Conservation (phyloP, 2,797 vertebrate species). For the Cichlasoma orientale region DNA sequence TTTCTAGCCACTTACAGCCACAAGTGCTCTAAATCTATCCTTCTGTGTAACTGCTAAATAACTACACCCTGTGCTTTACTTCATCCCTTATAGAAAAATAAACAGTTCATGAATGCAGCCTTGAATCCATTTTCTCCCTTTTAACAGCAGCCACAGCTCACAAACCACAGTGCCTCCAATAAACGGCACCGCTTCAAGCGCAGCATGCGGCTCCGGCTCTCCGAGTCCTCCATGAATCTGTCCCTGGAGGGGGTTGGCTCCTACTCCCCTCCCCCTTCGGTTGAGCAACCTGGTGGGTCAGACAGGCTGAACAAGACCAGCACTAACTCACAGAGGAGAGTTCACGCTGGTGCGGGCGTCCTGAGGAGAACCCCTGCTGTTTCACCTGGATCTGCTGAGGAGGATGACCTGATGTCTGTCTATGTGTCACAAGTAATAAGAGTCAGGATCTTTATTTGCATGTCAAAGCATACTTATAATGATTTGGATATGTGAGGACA, state of each 20-base stretch:
- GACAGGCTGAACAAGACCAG: slow-evolving; percentile 62
- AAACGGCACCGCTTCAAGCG: slow-evolving; percentile 88
- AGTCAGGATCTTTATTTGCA: background rate
- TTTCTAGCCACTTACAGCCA: background rate
- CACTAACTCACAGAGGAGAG: slow-evolving; percentile 65
- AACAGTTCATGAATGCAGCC: background rate
- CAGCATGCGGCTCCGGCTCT: slow-evolving; percentile 88
- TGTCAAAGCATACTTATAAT: background rate
- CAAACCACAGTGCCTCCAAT: slow-evolving; percentile 79
- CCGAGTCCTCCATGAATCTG: slow-evolving; percentile 88
- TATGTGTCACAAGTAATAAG: slow-evolving; percentile 62
- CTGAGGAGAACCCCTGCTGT: slow-evolving; percentile 80
- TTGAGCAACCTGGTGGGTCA: slow-evolving; percentile 46
- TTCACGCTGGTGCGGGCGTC: slow-evolving; percentile 70
- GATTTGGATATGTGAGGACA: background rate
- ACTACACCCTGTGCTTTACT: background rate
- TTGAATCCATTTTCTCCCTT: background rate
- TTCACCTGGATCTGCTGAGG: slow-evolving; percentile 79
- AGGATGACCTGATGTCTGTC: slow-evolving; percentile 77
- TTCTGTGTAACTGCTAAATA: background rate
- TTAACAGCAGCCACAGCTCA: slow-evolving; percentile 55
- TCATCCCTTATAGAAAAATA: background rate
- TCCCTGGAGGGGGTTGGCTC: slow-evolving; percentile 82
- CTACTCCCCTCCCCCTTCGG: slow-evolving; percentile 67
- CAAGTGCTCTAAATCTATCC: background rate